Conservation (phyloP, 2,888 invertebrate genomes). For the Torymus aiolomorphi region DNA sequence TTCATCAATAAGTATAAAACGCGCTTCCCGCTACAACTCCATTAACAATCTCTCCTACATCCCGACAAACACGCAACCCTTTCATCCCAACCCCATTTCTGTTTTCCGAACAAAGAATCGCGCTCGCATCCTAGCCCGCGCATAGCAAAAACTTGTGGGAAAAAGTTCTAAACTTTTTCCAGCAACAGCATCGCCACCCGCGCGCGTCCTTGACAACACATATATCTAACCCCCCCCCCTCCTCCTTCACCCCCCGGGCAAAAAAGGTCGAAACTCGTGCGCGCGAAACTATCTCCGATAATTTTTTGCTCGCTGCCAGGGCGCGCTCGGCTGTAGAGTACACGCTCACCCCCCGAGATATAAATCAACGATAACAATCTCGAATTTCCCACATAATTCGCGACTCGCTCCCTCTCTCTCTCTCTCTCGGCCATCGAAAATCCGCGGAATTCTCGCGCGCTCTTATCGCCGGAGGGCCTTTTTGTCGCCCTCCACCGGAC, state of each 20-base stretch:
- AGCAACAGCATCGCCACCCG: constrained; percentile 34
- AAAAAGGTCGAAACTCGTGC: background rate
- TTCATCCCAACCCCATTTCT: background rate
- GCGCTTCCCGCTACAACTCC: too few species aligned
- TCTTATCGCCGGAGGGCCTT: background rate
- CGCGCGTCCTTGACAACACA: constrained; percentile 7
- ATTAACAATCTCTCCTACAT: too few species aligned
- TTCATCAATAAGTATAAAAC: too few species aligned
- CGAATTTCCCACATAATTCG: constrained; percentile 44
- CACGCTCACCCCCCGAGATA: constrained; percentile 11
- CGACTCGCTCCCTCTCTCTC: constrained; percentile 9
- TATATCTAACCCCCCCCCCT: background rate
- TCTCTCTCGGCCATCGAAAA: constrained; percentile 35
- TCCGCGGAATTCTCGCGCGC: constrained; percentile 26
- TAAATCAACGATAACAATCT: constrained; percentile 48
- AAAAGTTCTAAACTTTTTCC: constrained; percentile 29
- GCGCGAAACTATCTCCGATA: constrained; percentile 28
- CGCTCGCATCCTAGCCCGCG: background rate
- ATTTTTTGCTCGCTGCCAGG: constrained; percentile 25
- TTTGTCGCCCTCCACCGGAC: constrained; percentile 1
- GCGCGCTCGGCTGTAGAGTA: too few species aligned
- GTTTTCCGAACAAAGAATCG: constrained; percentile 3
- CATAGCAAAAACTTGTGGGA: constrained; percentile 4
- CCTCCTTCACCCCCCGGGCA: too few species aligned
- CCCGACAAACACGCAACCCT: too few species aligned